Percentiles rank a stretch among this genome's conserved stretches.
Conservation (phyloP, 2,113 vertebrate species). For the Siniperca knerii region DNA sequence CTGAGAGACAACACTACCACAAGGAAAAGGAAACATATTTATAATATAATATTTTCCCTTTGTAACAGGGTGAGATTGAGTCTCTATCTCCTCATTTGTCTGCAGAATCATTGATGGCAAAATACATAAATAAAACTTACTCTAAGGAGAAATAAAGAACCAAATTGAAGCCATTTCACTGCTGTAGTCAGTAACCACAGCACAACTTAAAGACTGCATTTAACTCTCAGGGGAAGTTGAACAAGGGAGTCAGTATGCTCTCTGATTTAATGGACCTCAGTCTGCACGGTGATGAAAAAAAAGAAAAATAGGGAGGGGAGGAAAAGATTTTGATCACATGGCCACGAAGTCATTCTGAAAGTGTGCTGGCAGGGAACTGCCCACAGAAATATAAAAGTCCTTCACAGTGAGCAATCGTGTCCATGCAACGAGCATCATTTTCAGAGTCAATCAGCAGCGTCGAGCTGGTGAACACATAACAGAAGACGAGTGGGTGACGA, state of each 20-base stretch:
- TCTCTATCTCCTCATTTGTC: background rate
- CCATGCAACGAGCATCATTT: conserved; percentile 44
- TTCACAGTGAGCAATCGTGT: conserved; percentile 19
- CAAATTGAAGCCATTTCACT: background rate
- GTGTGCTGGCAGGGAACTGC: conserved; percentile 45
- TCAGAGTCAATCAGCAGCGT: conserved; percentile 4
- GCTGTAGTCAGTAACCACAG: conserved; percentile 1
- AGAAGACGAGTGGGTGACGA: conserved; percentile 38
- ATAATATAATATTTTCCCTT: background rate
- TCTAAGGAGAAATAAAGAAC: background rate
- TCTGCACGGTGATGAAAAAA: conserved; percentile 45
- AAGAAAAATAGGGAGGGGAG: conserved; percentile 39
- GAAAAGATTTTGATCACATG: conserved; percentile 71
- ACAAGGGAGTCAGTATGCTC: conserved; percentile 64
- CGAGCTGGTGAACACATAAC: conserved; percentile 40
- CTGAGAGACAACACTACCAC: background rate
- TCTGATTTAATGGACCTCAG: conserved; percentile 55
- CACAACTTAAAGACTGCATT: conserved; percentile 17
- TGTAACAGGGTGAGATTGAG: background rate
- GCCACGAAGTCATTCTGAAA: conserved; percentile 72
- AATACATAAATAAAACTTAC: background rate
- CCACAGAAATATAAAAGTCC: conserved; percentile 43
- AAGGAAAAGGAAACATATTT: background rate
- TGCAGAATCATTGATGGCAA: background rate
- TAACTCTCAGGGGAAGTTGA: conserved; percentile 40